Conservation (phyloP, 2,113 vertebrate species). For the Cyprinodon variegatus region DNA sequence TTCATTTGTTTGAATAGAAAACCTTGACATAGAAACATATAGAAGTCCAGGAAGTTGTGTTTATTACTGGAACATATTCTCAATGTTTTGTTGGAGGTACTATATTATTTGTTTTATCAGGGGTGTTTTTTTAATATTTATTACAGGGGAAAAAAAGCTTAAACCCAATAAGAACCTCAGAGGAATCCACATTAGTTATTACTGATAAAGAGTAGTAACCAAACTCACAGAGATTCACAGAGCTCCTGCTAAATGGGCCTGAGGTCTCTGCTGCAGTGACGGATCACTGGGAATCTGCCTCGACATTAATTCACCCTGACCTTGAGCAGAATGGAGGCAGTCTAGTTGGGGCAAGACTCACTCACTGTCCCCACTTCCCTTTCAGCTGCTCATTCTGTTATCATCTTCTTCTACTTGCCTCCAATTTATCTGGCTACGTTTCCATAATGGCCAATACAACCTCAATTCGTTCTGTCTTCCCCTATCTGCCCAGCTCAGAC, state of each 20-base stretch:
- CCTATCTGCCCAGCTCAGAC: background rate
- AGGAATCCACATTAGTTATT: too few species aligned
- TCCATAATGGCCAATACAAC: slow-evolving; percentile 4
- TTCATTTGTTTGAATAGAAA: too few species aligned
- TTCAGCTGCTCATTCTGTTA: background rate
- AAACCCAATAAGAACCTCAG: too few species aligned
- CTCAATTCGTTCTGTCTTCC: background rate
- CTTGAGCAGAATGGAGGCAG: slow-evolving; percentile 7
- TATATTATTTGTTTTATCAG: too few species aligned
- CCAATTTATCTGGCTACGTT: slow-evolving; percentile 7
- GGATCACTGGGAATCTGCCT: background rate
- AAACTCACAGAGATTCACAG: too few species aligned
- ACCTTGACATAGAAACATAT: too few species aligned
- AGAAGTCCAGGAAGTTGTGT: too few species aligned
- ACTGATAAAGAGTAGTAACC: too few species aligned
- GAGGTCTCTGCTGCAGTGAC: slow-evolving; percentile 8
- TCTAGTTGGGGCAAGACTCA: background rate
- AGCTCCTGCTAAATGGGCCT: background rate
- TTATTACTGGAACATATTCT: too few species aligned
- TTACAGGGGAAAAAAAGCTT: too few species aligned
- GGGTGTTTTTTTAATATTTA: too few species aligned
- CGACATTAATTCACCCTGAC: background rate
- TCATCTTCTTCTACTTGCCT: background rate
- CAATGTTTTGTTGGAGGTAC: too few species aligned
- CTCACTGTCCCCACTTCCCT: background rate